phyloP scores from a whole-genome alignment of 2,888 invertebrate species.

The Caenorhabditis zanzibari region DNA sequence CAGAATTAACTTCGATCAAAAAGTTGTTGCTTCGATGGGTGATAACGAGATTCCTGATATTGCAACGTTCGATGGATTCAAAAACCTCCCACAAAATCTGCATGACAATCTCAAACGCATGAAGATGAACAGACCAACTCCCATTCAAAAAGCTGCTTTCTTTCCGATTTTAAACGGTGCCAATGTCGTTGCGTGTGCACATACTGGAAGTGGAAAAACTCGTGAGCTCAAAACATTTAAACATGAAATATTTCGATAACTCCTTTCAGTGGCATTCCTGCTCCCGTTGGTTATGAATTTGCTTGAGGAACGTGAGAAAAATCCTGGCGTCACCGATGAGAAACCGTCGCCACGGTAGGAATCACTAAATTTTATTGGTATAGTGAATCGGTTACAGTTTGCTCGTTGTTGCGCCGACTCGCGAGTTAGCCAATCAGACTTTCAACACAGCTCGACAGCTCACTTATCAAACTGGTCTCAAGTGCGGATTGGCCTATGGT shows the following conservation, averaged over 20 bases:
- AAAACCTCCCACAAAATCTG: slow-evolving; percentile 17
- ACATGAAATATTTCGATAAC: too few species aligned
- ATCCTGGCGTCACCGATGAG: slow-evolving; percentile 18
- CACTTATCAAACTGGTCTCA: slow-evolving; percentile 47
- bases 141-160: slow-evolving; percentile 51
- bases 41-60: slow-evolving; percentile 24
- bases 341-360: slow-evolving; percentile 41
- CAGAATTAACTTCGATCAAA: slow-evolving; percentile 47
- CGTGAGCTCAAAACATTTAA: slow-evolving; percentile 14
- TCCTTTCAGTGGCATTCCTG: slow-evolving; percentile 56
- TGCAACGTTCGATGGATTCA: slow-evolving; percentile 48
- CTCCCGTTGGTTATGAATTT: slow-evolving; percentile 48
- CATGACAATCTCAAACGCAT: slow-evolving; percentile 43
- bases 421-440: slow-evolving; percentile 56
- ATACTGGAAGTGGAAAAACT: slow-evolving; percentile 64
- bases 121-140: slow-evolving; percentile 57
- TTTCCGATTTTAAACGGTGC: slow-evolving; percentile 46
- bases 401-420: slow-evolving; percentile 54
- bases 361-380: neutral
- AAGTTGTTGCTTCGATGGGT: slow-evolving; percentile 42
- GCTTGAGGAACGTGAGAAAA: slow-evolving; percentile 18
- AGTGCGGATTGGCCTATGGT: slow-evolving; percentile 48
- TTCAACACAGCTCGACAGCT: slow-evolving; percentile 50
- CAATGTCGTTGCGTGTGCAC: slow-evolving; percentile 62
- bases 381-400: slow-evolving; percentile 17